Percentiles rank a stretch among this genome's conserved stretches.
phyloP scores from a whole-genome alignment of 2,888 invertebrate genomes.

The Pegoplata infirma region DNA sequence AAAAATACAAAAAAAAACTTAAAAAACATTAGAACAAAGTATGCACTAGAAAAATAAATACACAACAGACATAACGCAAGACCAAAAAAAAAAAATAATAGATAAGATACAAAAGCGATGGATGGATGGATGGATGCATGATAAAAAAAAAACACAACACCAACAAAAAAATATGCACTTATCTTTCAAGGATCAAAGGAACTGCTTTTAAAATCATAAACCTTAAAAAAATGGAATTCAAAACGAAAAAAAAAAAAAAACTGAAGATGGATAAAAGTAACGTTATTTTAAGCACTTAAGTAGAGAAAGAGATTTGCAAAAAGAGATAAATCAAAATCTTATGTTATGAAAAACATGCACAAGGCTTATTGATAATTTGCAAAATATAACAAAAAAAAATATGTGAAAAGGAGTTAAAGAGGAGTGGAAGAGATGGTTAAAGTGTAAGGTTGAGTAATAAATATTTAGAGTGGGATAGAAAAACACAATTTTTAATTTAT shows the following conservation, averaged over 20 bases:
- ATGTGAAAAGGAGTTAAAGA: background rate
- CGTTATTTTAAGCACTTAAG: slow-evolving; percentile 57
- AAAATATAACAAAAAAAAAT: background rate
- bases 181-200: slow-evolving; percentile 51
- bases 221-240: slow-evolving; percentile 16
- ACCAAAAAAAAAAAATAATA: slow-evolving; percentile 20
- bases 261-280: slow-evolving; percentile 53
- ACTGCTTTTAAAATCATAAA: slow-evolving; percentile 51
- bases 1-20: background rate
- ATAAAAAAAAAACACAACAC: too few relatives aligned
- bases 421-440: background rate
- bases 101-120: slow-evolving; percentile 34
- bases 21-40: background rate
- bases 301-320: slow-evolving; percentile 46
- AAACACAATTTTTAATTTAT: too few relatives aligned
- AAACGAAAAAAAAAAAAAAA: slow-evolving; percentile 11
- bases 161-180: slow-evolving; percentile 48
- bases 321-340: slow-evolving; percentile 47
- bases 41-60: too few relatives aligned
- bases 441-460: background rate
- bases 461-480: too few relatives aligned
- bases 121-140: slow-evolving; percentile 37
- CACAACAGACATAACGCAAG: slow-evolving; percentile 13
- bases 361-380: slow-evolving; percentile 52
- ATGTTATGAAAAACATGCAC: slow-evolving; percentile 43